Base-by-base conservation (phyloP, 1,140 invertebrate species). In the Cephus cinctus region DNA sequence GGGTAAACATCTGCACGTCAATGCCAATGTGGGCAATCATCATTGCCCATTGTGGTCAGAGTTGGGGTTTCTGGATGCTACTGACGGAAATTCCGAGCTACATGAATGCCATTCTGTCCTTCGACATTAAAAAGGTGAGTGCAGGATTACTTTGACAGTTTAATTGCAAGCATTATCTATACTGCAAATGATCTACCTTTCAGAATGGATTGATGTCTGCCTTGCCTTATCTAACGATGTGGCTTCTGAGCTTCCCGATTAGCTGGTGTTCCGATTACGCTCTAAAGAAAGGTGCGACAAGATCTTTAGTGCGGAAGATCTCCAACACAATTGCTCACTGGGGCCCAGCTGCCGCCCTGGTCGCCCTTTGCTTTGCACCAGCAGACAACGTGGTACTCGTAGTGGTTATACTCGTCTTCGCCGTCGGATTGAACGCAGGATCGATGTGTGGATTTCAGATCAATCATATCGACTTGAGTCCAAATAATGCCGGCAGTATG, bases 1-100 rank as follows among this genome's bases (percentile, higher is more conserved):
- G 90, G 91, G 77, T 71, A 30, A 69, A 80, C 2, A 90, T 97
- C 20, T 74, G 88, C 0, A 87, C 80, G 0, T 92, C 90, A 1
- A 42, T 83, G 4, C 89, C 93, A 0, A 84, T 96, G 47, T 92
- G 88, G 87, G 86, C 92, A 0, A 76, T 96, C 5, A 80, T 92
- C 20, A 67, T 93, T 1, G 84, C 83, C 0, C 91, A 97, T 61
- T 88, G 90, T 65, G 86, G 89, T 0, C 89, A 94, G 63, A 92
- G 92, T 62, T 98, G 93, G 94, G 93, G 92, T 1, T 94, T 92
- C 63, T 96, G 93, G 79, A 96, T 90, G 3, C 78, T 98, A 31
- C 78, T 98, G 36, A 94, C 92, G 0, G 86, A 94, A 72, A 86
- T 98, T 55, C 96, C 96, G 0, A 88, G 84, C 0, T 98, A 94